Conservation (phyloP, 2,113 vertebrate genomes). For the Axis porcinus region DNA sequence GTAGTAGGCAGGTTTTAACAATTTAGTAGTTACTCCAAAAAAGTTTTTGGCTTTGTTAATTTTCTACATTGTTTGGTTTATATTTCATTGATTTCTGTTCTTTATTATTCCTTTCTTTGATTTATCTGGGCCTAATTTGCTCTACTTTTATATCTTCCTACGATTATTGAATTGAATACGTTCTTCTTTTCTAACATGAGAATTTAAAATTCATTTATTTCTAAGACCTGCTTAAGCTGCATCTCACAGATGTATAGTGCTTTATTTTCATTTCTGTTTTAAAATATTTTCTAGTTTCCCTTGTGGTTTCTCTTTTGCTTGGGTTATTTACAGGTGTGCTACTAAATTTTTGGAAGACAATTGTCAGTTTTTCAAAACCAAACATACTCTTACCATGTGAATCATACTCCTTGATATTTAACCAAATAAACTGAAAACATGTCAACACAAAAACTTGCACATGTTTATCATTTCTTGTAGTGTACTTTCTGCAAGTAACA, state of each 20-base stretch:
- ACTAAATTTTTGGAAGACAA: not conserved
- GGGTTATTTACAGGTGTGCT: not conserved
- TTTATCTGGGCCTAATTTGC: not conserved
- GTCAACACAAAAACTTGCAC: not conserved
- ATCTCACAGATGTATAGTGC: not conserved
- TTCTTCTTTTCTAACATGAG: not conserved
- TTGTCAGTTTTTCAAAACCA: not conserved
- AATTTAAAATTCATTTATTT: not conserved
- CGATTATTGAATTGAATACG: not conserved
- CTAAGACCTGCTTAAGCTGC: not conserved
- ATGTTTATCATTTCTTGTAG: not conserved
- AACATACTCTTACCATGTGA: not conserved
- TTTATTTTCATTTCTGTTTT: not conserved
- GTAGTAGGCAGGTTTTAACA: not conserved
- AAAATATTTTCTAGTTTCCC: not conserved
- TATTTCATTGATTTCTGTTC: not conserved
- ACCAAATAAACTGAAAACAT: not conserved
- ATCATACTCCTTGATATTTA: not conserved
- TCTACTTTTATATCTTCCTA: not conserved
- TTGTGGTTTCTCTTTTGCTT: not conserved
- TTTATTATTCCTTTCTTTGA: not conserved
- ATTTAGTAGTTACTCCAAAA: not conserved
- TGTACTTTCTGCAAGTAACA: not conserved
- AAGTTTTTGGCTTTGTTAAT: not conserved
- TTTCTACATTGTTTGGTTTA: not conserved